Evolutionary conservation across 2,888 invertebrate species (phyloP), one percentile per base, ranked within the genome.

Genomic region (Parascotia fuliginaria): DNA sequence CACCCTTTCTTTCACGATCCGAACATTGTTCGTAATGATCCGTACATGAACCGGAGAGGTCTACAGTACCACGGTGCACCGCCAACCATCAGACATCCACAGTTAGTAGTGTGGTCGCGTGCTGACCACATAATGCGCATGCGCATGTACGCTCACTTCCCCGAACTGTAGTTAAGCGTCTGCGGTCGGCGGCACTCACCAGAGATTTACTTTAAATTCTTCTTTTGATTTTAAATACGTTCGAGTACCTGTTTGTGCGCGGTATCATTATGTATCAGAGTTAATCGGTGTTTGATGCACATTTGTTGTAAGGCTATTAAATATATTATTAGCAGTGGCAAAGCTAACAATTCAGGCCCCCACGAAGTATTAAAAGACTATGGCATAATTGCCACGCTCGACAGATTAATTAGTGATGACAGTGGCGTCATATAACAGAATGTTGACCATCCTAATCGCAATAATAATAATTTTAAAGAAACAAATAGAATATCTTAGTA

Each of bases 91-190:
- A 33, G 28, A n/a, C 13, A 13, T 0, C 15, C 29, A 19, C 42
- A 32, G 42, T 31, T 15, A 24, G 31, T 3, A 2, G 37, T 38
- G 48, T 9, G 42, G 48, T 42, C 14, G 16, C 19, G 37, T 19
- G 7, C 16, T 19, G 32, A 42, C 48, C 48, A 33, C 48, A 45
- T 32, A 42, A 48, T 48, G 42, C 24, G 47, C 24, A 12, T 9
- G 41, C 45, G 36, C 47, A 38, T 42, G 48, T 32, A 32, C 27
- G 27, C n/a, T 42, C 13, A 16, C 13, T 14, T 22, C 33, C 32
- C 22, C 11, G 15, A 42, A 28, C 33, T 28, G 4, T 19, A n/a
- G 13, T 19, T 15, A 46, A 33, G 33, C 0, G 29, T 6, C 27
- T 46, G 46, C 24, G 46, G 46, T 46, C 22, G 6, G 9, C 9